Evolutionary conservation across 2,888 invertebrate species (phyloP), one percentile per base, ranked within the genome.

Genomic region (Pyrgus malvae): DNA sequence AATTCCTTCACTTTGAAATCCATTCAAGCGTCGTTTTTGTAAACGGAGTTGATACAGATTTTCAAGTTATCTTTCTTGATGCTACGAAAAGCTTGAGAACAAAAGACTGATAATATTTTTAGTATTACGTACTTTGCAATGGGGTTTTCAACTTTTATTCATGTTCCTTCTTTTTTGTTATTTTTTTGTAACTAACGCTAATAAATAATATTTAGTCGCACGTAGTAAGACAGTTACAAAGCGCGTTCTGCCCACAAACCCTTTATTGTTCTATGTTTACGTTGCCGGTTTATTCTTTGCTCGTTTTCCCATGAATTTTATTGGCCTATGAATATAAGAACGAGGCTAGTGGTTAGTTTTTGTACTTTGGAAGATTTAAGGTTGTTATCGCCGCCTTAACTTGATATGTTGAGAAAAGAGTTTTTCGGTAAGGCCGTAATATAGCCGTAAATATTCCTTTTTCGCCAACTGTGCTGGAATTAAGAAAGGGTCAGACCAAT

Each of bases 281-380:
- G 54, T 54, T 46, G 16, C 40, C 40, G 46, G 46, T 54, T 54
- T 54, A 54, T 46, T 54, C 40, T 54, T 54, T 46, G 54, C 46
- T 46, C 54, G 54, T 54, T 45, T 54, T 33, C 45, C 46, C 54
- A 54, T 54, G 54, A 54, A 46, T 54, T 54, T 54, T 54, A 54
- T 54, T 54, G 33, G 46, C 40, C 53, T 40, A 54, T 54, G 54
- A 54, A 54, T 54, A 54, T 46, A 40, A 33, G 46, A 54, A 54
- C 46, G 14, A 31, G 11, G 31, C 33, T 54, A 38, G 45, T 23
- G 31, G 45, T 40, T 53, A 53, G 31, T 46, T 38, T 38, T 38
- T 46, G 51, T 38, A 37, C 44, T 29, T 35, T 35, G 8, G 8
- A 23, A 53, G 38, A 46, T 53, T 53, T 53, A 42, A 37, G 16